A percentile compares a stretch with the other conserved stretches of the same genome.
Evolutionary conservation across 2,113 vertebrate genomes (phyloP).

Genomic region (Heterochromis multidens): DNA sequence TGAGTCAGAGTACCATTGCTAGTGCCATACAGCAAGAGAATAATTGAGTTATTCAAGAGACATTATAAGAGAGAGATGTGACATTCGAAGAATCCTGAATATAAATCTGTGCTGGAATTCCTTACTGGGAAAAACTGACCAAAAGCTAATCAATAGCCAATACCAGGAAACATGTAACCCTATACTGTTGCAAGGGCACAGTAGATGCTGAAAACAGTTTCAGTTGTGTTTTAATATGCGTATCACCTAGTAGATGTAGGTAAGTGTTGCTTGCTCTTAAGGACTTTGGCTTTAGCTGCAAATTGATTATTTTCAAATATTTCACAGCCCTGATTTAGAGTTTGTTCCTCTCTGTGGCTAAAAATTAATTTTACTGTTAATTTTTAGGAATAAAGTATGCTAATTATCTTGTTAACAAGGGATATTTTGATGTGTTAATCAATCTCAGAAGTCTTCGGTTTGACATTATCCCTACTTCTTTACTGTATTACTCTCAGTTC

Average conservation of each 20-base stretch:
- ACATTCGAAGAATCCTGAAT: too few relatives aligned
- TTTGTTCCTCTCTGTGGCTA: neutral
- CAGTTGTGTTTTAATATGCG: neutral
- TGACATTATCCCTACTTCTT: too few relatives aligned
- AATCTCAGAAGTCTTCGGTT: too few relatives aligned
- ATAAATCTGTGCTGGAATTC: too few relatives aligned
- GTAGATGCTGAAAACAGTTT: neutral
- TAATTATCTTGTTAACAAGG: too few relatives aligned
- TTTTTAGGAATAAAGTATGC: neutral
- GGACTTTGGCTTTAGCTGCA: neutral
- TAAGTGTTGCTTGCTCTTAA: neutral
- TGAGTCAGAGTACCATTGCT: neutral
- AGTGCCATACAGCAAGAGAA: neutral
- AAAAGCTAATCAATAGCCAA: accelerated
- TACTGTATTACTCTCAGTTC: too few relatives aligned
- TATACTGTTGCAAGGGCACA: neutral
- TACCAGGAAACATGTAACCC: neutral
- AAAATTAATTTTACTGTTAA: neutral
- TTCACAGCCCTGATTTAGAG: too few relatives aligned
- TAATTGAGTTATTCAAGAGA: neutral
- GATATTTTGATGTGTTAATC: too few relatives aligned
- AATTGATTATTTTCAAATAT: too few relatives aligned
- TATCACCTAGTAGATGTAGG: neutral
- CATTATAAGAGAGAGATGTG: neutral
- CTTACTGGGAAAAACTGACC: too few relatives aligned